phyloP scores from a whole-genome alignment of 2,888 invertebrate genomes.

The Sinelater perroti region DNA sequence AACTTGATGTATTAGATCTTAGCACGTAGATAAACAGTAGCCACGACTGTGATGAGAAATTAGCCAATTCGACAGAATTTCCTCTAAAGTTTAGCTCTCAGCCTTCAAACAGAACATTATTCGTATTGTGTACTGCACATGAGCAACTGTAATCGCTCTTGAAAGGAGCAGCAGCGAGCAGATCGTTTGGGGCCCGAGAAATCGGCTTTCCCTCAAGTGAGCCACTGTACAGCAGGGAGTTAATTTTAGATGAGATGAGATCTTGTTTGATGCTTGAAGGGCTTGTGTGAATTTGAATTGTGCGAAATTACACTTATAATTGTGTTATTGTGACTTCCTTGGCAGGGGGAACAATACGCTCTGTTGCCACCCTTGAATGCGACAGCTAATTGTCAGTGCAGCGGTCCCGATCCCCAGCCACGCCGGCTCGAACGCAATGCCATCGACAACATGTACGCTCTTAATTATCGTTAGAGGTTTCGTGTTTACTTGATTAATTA shows the following conservation, averaged over 20 bases:
- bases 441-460: constrained; percentile 23
- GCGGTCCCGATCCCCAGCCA: constrained; percentile 16
- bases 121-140: too few relatives aligned
- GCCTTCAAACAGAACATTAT: too few relatives aligned
- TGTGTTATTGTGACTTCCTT: constrained; percentile 28
- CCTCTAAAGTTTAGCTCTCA: too few relatives aligned
- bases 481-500: constrained; percentile 27
- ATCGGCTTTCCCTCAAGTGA: constrained; percentile 4
- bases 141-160: too few relatives aligned
- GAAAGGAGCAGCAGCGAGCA: too few relatives aligned
- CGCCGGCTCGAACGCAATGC: constrained; percentile 7
- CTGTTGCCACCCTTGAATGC: constrained; percentile 25
- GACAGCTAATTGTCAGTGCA: constrained; percentile 24
- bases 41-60: too few relatives aligned
- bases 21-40: too few relatives aligned
- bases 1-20: too few relatives aligned
- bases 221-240: constrained; percentile 6
- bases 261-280: constrained; percentile 28
- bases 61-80: too few relatives aligned
- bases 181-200: too few relatives aligned
- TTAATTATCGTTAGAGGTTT: constrained; percentile 28
- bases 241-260: constrained; percentile 20
- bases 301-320: constrained; percentile 33
- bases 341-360: constrained; percentile 24
- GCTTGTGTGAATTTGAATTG: constrained; percentile 29